Conservation (phyloP, 2,888 invertebrate genomes). For the Tryphoninae sp. region DNA sequence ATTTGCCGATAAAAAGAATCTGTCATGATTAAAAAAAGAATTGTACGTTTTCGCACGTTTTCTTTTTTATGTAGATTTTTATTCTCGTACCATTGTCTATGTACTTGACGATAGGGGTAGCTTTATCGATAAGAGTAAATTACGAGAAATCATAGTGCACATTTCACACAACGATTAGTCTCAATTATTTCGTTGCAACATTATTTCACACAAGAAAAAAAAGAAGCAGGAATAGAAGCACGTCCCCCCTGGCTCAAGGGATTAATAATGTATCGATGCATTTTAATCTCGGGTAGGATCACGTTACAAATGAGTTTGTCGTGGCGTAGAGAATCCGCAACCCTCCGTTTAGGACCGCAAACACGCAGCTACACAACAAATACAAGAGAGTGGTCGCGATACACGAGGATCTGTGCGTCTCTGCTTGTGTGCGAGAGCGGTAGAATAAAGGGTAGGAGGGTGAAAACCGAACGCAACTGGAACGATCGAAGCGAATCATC, state of each 20-base stretch:
- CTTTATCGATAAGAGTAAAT: no score
- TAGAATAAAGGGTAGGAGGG: slow-evolving; percentile 14
- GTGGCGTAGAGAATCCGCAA: slow-evolving; percentile 13
- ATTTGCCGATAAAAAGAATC: no score
- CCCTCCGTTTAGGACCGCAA: slow-evolving; percentile 36
- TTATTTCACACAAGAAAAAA: not conserved
- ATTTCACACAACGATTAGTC: not conserved
- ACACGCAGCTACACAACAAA: slow-evolving; percentile 46
- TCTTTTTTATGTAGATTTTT: no score
- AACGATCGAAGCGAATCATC: slow-evolving; percentile 72
- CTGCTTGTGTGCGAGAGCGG: not conserved
- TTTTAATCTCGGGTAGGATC: slow-evolving; percentile 30
- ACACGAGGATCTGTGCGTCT: slow-evolving; percentile 4
- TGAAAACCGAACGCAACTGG: slow-evolving; percentile 64
- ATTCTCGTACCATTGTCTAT: no score
- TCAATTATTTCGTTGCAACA: not conserved
- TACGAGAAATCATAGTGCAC: not conserved
- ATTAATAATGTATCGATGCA: slow-evolving; percentile 11
- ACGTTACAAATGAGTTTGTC: slow-evolving; percentile 36
- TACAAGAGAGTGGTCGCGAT: slow-evolving; percentile 8
- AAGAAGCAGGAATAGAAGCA: not conserved
- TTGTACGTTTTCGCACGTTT: no score
- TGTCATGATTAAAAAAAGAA: no score
- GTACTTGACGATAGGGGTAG: no score
- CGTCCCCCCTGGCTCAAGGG: not conserved